A percentile compares a stretch with the other conserved stretches of the same genome.
phyloP scores from a whole-genome alignment of 2,797 vertebrate genomes.

The Percopsis omiscomaycus region DNA sequence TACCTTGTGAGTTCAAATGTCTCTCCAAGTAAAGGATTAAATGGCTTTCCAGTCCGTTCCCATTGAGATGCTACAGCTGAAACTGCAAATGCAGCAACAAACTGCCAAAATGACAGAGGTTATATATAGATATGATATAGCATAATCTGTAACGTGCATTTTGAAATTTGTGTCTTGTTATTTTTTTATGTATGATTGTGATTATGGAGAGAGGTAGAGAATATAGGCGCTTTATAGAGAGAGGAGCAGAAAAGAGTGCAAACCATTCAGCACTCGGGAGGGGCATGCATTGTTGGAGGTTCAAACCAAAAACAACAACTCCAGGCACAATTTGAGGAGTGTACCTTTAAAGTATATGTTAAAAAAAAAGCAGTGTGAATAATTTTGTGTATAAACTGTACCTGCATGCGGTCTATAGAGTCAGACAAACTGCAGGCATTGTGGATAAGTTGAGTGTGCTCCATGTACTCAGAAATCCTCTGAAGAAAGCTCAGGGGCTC shows the following conservation, averaged over 20 bases:
- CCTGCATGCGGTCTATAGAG: slow-evolving; percentile 94
- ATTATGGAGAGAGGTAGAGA: background rate
- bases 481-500: slow-evolving; percentile 98
- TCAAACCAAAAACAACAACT: too few relatives aligned
- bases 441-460: slow-evolving; percentile 92
- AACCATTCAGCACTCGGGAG: too few relatives aligned
- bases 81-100: slow-evolving; percentile 94
- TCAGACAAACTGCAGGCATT: slow-evolving; percentile 84
- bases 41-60: slow-evolving; percentile 98
- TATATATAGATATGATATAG: background rate
- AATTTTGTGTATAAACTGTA: slow-evolving; percentile 40
- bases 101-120: slow-evolving; percentile 65
- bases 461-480: slow-evolving; percentile 97
- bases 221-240: background rate
- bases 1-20: slow-evolving; percentile 93
- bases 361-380: background rate
- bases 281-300: too few relatives aligned
- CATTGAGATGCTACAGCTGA: slow-evolving; percentile 97
- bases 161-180: too few relatives aligned
- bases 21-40: slow-evolving; percentile 96
- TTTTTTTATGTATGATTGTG: background rate
- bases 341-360: too few relatives aligned
- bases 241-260: too few relatives aligned
- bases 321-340: too few relatives aligned
- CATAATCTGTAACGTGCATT: too few relatives aligned